phyloP scores from a whole-genome alignment of 1,140 invertebrate species.

The Brachionus angularis region DNA sequence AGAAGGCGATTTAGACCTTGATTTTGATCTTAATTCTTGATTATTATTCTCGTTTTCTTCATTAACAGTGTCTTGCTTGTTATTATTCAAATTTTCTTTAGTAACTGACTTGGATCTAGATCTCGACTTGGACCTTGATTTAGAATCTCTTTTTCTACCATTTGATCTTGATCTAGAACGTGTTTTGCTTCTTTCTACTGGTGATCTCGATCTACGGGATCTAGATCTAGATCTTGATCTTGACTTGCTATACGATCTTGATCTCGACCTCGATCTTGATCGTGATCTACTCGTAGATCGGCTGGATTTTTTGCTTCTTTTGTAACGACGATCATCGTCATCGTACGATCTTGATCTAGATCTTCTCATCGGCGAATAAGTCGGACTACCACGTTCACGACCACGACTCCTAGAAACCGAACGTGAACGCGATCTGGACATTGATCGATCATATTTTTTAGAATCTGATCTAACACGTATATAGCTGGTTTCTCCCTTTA shows the following conservation, averaged over 20 bases:
- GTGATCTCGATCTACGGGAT: not conserved
- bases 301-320: not conserved
- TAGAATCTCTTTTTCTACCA: not conserved
- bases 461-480: not conserved
- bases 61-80: not conserved
- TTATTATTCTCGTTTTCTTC: not conserved
- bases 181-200: not conserved
- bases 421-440: not conserved
- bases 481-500: slow-evolving; percentile 26
- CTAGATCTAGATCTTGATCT: slow-evolving; percentile 28
- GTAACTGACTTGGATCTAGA: slow-evolving; percentile 5
- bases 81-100: not conserved
- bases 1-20: not conserved
- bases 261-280: slow-evolving; percentile 12
- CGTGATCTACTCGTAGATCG: not conserved
- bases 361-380: not conserved
- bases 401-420: not conserved
- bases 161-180: not conserved
- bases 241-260: slow-evolving; percentile 14
- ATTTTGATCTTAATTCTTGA: slow-evolving; percentile 5
- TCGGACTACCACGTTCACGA: not conserved
- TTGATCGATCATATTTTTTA: not conserved
- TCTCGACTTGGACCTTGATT: not conserved
- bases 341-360: slow-evolving; percentile 40
- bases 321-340: too few relatives aligned